Percentiles rank a stretch among this genome's conserved stretches.
Evolutionary conservation across 2,888 invertebrate species (phyloP).

Genomic region (Odontothrips loti): DNA sequence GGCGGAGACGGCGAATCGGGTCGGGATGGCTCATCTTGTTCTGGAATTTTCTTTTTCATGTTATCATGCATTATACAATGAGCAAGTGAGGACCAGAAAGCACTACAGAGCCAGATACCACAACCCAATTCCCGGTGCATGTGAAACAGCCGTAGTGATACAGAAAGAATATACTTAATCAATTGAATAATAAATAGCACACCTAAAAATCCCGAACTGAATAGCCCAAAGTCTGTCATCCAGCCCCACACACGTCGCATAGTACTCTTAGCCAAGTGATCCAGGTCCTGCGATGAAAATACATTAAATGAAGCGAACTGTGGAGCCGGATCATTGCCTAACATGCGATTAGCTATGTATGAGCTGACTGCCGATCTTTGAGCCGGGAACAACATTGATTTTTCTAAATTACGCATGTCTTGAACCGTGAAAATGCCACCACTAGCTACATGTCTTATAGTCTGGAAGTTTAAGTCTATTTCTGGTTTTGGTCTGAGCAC

Average conservation of each 20-base stretch:
- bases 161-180: background rate
- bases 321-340: background rate
- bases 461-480: background rate
- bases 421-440: background rate
- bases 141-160: background rate
- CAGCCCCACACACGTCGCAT: background rate
- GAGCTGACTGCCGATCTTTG: background rate
- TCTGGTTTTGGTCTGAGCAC: background rate
- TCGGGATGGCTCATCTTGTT: no score
- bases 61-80: background rate
- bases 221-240: background rate
- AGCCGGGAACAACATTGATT: background rate
- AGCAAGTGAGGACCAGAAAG: background rate
- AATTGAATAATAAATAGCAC: background rate
- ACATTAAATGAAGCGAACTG: background rate
- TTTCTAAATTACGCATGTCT: background rate
- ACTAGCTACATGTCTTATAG: background rate
- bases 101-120: background rate
- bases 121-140: background rate
- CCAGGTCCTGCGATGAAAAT: background rate
- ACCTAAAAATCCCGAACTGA: background rate
- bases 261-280: background rate
- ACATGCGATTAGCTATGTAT: background rate
- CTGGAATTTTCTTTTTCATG: background rate
- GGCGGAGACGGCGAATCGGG: no score